Conservation (phyloP, 2,797 vertebrate genomes). For the Aulostomus chinensis region DNA sequence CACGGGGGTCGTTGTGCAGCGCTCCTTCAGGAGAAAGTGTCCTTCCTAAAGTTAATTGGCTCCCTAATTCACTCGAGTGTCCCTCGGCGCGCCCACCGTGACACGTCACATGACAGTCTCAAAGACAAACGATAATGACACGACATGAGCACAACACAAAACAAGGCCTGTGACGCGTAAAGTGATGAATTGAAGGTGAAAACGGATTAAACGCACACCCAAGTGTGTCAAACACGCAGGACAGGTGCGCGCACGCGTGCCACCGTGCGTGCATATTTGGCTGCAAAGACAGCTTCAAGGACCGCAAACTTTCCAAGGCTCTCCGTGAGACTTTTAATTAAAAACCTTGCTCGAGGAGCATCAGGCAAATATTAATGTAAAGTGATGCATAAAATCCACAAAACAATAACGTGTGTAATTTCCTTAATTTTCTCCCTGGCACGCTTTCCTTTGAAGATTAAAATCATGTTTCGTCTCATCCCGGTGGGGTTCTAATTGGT, state of each 20-base stretch:
- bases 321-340: conserved; percentile 72
- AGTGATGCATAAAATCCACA: conserved; percentile 77
- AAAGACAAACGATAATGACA: conserved; percentile 41
- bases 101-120: conserved; percentile 30
- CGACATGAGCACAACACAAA: conserved; percentile 10
- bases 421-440: conserved; percentile 78
- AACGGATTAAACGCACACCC: conserved; percentile 25
- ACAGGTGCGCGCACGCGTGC: conserved; percentile 22
- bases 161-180: neutral
- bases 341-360: conserved; percentile 73
- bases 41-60: conserved; percentile 69
- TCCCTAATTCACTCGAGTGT: conserved; percentile 57
- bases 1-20: conserved; percentile 59
- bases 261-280: too few relatives aligned
- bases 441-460: conserved; percentile 82
- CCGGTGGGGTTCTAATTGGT: conserved; percentile 82
- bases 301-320: conserved; percentile 61
- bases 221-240: conserved; percentile 20
- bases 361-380: conserved; percentile 75
- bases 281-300: too few relatives aligned
- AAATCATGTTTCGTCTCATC: conserved; percentile 81
- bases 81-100: conserved; percentile 36
- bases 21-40: conserved; percentile 60
- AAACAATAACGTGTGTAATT: conserved; percentile 81
- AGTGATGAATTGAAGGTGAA: conserved; percentile 39